phyloP scores from a whole-genome alignment of 1,140 invertebrate species.

The Bursaphelenchus mucronatus region DNA sequence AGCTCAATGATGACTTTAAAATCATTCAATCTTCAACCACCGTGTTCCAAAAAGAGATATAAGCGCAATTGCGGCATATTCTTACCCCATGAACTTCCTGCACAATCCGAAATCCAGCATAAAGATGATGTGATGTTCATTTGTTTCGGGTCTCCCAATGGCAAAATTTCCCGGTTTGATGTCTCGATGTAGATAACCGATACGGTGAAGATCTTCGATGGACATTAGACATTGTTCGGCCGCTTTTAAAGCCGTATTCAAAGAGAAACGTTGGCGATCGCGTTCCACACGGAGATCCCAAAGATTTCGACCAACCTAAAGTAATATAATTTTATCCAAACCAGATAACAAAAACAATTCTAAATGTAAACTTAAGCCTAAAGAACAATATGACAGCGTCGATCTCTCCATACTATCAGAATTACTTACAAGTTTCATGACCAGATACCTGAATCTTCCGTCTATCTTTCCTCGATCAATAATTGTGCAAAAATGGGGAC shows the following conservation, averaged over 20 bases:
- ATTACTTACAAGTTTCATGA: constrained; percentile 25
- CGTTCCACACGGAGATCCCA: constrained; percentile 39
- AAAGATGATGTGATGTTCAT: constrained; percentile 25
- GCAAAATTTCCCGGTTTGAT: constrained; percentile 37
- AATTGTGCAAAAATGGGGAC: constrained; percentile 26
- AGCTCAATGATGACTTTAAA: too few species aligned
- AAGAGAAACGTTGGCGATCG: constrained; percentile 30
- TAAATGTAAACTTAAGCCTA: too few species aligned
- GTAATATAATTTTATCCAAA: background rate
- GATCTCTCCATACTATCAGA: background rate
- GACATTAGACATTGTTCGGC: constrained; percentile 42
- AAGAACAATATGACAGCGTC: background rate
- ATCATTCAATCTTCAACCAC: too few species aligned
- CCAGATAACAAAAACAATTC: too few species aligned
- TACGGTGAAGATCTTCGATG: constrained; percentile 45
- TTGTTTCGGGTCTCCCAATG: constrained; percentile 26
- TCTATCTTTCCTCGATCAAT: constrained; percentile 24
- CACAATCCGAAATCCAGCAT: constrained; percentile 35
- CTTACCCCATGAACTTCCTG: constrained; percentile 23
- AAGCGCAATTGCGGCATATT: too few species aligned
- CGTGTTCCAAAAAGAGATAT: too few species aligned
- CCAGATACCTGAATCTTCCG: constrained; percentile 19
- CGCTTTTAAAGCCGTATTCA: constrained; percentile 37
- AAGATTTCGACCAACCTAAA: constrained; percentile 40
- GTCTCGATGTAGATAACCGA: constrained; percentile 30